Percentiles rank a stretch among this genome's conserved stretches.
Evolutionary conservation across 1,140 invertebrate genomes (phyloP).

Genomic region (Wasmannia auropunctata): DNA sequence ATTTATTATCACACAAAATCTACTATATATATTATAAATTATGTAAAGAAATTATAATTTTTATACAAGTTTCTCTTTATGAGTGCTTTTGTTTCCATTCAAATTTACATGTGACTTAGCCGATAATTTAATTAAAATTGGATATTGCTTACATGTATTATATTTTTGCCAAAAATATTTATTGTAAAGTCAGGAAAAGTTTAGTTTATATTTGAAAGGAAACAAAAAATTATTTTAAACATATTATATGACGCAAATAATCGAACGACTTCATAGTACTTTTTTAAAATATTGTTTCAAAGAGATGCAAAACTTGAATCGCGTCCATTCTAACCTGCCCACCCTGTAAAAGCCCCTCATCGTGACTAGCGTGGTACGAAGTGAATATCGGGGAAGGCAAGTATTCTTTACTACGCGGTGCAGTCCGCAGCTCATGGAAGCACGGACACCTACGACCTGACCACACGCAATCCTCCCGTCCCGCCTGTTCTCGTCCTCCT

Average conservation of each 20-base stretch:
- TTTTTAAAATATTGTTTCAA: neutral
- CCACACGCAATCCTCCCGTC: conserved; percentile 56
- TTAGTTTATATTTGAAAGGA: neutral
- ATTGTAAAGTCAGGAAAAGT: neutral
- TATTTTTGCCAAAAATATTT: neutral
- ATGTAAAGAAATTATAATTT: neutral
- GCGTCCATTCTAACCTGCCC: conserved; percentile 16
- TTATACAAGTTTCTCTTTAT: neutral
- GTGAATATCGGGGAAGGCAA: neutral
- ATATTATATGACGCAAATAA: neutral
- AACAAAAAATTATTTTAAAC: neutral
- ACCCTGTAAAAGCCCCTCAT: conserved; percentile 19
- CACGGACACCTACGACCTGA: conserved; percentile 56
- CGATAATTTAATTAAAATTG: neutral
- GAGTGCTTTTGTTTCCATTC: neutral
- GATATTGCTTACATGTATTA: neutral
- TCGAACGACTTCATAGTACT: no score
- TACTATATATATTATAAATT: neutral
- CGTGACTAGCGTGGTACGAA: conserved; percentile 16
- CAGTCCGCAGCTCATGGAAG: conserved; percentile 15
- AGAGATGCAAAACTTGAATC: neutral
- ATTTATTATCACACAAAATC: neutral
- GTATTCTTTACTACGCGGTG: neutral
- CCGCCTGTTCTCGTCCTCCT: neutral
- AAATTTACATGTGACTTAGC: neutral